A percentile compares a stretch with the other conserved stretches of the same genome.
phyloP scores from a whole-genome alignment of 2,888 invertebrate species.

The Corythucha ciliata region DNA sequence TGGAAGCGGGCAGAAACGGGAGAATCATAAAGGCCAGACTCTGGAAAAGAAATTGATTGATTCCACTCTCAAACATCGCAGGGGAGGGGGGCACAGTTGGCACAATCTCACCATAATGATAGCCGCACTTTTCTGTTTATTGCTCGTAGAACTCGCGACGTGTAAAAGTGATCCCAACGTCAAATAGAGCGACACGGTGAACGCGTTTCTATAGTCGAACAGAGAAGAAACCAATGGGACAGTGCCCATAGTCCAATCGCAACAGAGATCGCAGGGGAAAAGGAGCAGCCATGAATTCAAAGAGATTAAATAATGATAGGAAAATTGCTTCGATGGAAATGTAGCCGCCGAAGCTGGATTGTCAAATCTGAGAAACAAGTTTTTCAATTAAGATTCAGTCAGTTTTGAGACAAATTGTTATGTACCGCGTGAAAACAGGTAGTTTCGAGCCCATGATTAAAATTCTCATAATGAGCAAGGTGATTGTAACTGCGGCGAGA shows the following conservation, averaged over 20 bases:
- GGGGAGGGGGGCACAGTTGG: too few species aligned
- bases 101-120: conserved; percentile 60
- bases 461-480: conserved; percentile 71
- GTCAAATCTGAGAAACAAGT: conserved; percentile 63
- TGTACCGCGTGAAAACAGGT: conserved; percentile 82
- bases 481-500: conserved; percentile 68
- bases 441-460: conserved; percentile 94
- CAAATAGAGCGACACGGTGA: conserved; percentile 60
- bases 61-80: too few species aligned
- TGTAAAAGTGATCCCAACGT: conserved; percentile 52
- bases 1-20: conserved; percentile 92
- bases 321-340: conserved; percentile 75
- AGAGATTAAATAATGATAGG: conserved; percentile 85
- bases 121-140: conserved; percentile 54
- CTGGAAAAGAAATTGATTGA: conserved; percentile 53
- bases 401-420: background rate
- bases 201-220: conserved; percentile 69
- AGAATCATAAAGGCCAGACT: conserved; percentile 76
- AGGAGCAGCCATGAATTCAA: conserved; percentile 84
- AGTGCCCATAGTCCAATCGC: conserved; percentile 98
- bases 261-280: conserved; percentile 82
- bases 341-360: conserved; percentile 89
- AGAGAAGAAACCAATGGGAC: conserved; percentile 74
- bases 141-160: conserved; percentile 48
- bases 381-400: background rate